Evolutionary conservation across 2,888 invertebrate genomes (phyloP), one percentile per base, ranked within the genome.

Genomic region (Bellardia bayeri): DNA sequence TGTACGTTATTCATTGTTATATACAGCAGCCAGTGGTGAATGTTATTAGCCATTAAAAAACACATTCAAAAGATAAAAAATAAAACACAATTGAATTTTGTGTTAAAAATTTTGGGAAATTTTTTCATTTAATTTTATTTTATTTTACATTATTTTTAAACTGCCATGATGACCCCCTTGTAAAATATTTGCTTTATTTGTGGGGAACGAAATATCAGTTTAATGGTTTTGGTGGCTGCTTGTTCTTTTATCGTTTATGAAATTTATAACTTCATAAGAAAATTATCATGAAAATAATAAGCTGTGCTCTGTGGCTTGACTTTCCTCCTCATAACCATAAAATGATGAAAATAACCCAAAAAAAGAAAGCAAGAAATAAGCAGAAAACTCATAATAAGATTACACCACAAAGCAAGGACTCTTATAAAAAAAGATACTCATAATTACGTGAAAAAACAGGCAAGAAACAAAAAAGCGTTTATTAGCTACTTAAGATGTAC

Each of bases 221-320:
- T 66, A 74, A 85, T 85, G 74, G 63, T 78, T 45, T 63, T 80
- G 42, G 16, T 69, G 63, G 75, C 63, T 80, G 80, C 71, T 72
- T 87, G 80, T 82, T 80, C 87, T 87, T 89, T 89, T 89, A 89
- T 89, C 89, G 88, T 83, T 88, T 82, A 66, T 86, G 58, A 74
- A 88, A 90, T 89, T 89, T 89, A 89, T 88, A 81, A 88, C 81
- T 75, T 89, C 88, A 88, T 90, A 86, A 90, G 88, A 85, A 89
- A 88, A 89, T 90, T 89, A 90, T 90, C 89, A 87, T 61, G 80
- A 75, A 88, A 83, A 89, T 90, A 89, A 89, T 90, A 89, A 89
- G 90, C 88, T 89, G 80, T 58, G 11, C 13, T 79, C 54, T 45
- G 49, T 72, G 58, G 72, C 64, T 61, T 66, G 61, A 76, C 66